Percentiles rank a stretch among this genome's conserved stretches.
phyloP scores from a whole-genome alignment of 1,140 invertebrate genomes.

The Forficula auricularia region DNA sequence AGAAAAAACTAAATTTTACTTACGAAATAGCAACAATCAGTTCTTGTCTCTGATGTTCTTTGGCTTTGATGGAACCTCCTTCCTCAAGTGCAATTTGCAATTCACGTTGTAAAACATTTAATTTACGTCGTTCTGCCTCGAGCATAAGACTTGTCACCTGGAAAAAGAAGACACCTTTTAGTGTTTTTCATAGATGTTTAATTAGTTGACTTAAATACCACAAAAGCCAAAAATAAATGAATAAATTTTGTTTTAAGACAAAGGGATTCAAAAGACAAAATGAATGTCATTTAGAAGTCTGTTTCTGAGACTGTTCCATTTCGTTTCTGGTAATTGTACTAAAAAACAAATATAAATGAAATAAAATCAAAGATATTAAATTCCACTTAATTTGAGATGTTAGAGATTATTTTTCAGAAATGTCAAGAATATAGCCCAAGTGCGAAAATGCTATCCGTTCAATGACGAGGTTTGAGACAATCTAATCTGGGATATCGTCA shows the following conservation, averaged over 20 bases:
- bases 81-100: slow-evolving; percentile 40
- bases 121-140: slow-evolving; percentile 45
- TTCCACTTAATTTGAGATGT: too few relatives aligned
- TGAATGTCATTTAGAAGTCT: slow-evolving; percentile 1
- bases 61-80: slow-evolving; percentile 43
- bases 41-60: slow-evolving; percentile 49
- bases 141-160: slow-evolving; percentile 49
- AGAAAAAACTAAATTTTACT: too few relatives aligned
- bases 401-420: too few relatives aligned
- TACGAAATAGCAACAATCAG: slow-evolving; percentile 46
- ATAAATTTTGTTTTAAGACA: too few relatives aligned
- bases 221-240: too few relatives aligned
- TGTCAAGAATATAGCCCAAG: too few relatives aligned
- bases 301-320: neutral
- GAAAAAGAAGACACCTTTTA: slow-evolving; percentile 15
- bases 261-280: slow-evolving; percentile 3
- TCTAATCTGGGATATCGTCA: too few relatives aligned
- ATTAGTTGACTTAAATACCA: neutral
- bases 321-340: too few relatives aligned
- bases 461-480: too few relatives aligned
- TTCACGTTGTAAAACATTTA: slow-evolving; percentile 44
- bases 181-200: neutral
- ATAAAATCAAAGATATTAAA: too few relatives aligned
- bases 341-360: too few relatives aligned
- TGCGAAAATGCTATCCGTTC: too few relatives aligned